Conservation (phyloP, 2,113 vertebrate genomes). For the Salvelinus namaycush region DNA sequence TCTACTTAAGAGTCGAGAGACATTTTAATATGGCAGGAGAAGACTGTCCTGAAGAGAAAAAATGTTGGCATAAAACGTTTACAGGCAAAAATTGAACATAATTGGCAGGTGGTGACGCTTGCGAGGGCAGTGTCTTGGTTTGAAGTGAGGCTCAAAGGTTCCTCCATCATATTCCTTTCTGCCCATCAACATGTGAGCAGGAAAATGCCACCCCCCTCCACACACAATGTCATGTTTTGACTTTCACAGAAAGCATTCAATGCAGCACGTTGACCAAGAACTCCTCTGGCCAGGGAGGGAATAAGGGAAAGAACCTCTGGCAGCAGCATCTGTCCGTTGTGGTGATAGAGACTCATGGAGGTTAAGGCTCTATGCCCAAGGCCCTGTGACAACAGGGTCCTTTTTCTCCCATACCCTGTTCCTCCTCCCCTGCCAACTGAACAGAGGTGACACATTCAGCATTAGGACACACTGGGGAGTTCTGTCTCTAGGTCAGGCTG, state of each 20-base stretch:
- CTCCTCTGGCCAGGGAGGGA: slow-evolving; percentile 49
- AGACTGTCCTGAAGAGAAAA: slow-evolving; percentile 53
- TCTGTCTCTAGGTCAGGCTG: neutral
- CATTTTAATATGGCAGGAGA: slow-evolving; percentile 69
- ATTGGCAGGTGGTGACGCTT: slow-evolving; percentile 17
- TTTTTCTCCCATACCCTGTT: neutral
- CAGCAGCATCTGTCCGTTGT: neutral
- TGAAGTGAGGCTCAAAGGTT: neutral
- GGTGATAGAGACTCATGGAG: neutral
- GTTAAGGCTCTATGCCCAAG: neutral
- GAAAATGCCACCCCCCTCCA: slow-evolving; percentile 4
- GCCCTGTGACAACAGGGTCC: neutral
- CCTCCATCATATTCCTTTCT: neutral
- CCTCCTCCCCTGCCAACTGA: neutral
- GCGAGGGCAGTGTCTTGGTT: slow-evolving; percentile 4
- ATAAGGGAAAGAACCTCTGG: neutral
- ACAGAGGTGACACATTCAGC: slow-evolving; percentile 2
- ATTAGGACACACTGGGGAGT: neutral
- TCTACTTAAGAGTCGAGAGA: slow-evolving; percentile 48
- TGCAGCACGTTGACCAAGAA: slow-evolving; percentile 71
- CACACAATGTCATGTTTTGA: slow-evolving; percentile 55
- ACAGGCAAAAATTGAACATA: slow-evolving; percentile 6
- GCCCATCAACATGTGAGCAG: slow-evolving; percentile 7
- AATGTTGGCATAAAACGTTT: slow-evolving; percentile 37
- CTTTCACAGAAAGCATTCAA: slow-evolving; percentile 98